These are phyloP conservation scores for Hybognathus amarus DNA, from an alignment of 2,797 vertebrate genomes.

Conservation along the genomic window DNA sequence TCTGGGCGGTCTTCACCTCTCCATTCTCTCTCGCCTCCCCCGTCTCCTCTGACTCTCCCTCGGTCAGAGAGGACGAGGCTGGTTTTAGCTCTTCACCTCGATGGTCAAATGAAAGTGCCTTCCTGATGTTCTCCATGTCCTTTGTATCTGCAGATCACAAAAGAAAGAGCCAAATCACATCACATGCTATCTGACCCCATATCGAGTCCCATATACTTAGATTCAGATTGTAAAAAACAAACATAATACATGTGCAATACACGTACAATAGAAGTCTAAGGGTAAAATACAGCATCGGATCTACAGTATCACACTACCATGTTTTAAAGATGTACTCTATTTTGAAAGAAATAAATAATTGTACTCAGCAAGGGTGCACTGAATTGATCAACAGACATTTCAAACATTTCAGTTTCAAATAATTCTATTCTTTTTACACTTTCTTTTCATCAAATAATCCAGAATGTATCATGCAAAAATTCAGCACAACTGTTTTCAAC, in stretches of 20 bases:
- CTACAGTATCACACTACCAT: background rate
- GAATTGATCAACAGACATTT: background rate
- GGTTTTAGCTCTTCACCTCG: conserved; percentile 86
- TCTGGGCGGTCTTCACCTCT: conserved; percentile 82
- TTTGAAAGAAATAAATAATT: background rate
- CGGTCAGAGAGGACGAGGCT: conserved; percentile 66
- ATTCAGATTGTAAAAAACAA: background rate
- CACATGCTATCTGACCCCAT: background rate
- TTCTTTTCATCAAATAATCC: background rate
- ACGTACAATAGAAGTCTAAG: background rate
- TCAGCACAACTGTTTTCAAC: background rate
- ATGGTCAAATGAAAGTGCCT: conserved; percentile 92
- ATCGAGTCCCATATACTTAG: background rate
- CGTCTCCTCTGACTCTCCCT: conserved; percentile 20
- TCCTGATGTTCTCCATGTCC: conserved; percentile 94
- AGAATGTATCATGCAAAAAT: background rate
- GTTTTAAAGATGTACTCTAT: no score
- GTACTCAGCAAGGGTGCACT: background rate
- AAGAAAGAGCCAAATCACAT: background rate
- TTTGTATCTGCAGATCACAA: conserved; percentile 81
- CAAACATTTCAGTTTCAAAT: background rate
- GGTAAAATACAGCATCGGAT: background rate
- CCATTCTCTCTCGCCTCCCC: conserved; percentile 85
- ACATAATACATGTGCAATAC: background rate
- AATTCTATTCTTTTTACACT: background rate